Conservation (phyloP, 2,888 invertebrate genomes). For the Netelia inedita region DNA sequence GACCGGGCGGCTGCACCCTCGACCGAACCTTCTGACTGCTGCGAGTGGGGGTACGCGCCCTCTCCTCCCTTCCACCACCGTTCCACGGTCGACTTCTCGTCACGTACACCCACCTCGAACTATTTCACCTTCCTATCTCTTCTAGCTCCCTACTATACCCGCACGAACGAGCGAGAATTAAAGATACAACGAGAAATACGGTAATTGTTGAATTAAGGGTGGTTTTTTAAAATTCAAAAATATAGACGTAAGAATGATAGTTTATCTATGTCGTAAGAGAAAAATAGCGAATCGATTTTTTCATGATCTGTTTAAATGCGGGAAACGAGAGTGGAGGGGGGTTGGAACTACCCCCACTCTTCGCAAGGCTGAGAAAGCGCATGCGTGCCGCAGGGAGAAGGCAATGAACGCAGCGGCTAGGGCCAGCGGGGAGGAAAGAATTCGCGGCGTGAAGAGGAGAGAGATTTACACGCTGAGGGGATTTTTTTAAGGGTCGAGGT, state of each 20-base stretch:
- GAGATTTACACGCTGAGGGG: not conserved
- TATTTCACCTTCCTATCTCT: conserved; percentile 1
- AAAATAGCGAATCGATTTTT: not conserved
- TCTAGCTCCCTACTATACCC: not conserved
- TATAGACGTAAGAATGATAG: no score
- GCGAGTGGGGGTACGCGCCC: conserved; percentile 63
- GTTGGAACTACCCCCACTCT: conserved; percentile 40
- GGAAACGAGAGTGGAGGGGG: conserved; percentile 24
- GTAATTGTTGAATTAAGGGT: not conserved
- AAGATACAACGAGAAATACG: not conserved
- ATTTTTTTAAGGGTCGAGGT: not conserved
- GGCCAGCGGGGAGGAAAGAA: conserved; percentile 5
- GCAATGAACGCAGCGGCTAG: conserved; percentile 3
- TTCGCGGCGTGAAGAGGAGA: conserved; percentile 7
- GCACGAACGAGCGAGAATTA: not conserved
- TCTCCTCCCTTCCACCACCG: conserved; percentile 35
- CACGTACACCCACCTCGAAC: conserved; percentile 20
- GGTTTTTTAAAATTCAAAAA: not conserved
- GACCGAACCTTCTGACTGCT: conserved; percentile 30
- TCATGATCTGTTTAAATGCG: not conserved
- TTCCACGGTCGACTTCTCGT: not conserved
- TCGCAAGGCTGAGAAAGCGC: conserved; percentile 29
- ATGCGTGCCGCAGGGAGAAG: conserved; percentile 35
- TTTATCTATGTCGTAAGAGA: not conserved
- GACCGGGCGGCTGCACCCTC: conserved; percentile 76